Conservation (phyloP, 2,888 invertebrate species). For the Cheilosia soror region DNA sequence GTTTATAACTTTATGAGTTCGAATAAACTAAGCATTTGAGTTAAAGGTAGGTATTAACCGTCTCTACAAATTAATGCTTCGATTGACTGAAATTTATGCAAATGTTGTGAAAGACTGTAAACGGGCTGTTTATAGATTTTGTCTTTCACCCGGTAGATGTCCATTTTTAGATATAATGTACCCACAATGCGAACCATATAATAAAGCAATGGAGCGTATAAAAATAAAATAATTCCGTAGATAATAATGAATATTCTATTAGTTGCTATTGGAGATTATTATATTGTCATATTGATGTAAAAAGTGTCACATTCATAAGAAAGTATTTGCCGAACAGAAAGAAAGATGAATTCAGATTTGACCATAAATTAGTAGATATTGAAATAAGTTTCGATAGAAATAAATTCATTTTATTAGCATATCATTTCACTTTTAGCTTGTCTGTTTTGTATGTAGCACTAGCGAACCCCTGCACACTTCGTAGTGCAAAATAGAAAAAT, state of each 20-base stretch:
- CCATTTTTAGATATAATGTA: not conserved
- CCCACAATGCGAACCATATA: not conserved
- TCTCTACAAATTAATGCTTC: not conserved
- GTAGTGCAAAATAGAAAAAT: too few species aligned
- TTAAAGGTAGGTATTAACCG: not conserved
- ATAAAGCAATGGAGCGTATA: conserved; percentile 2
- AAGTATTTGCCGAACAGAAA: too few species aligned
- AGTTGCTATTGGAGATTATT: not conserved
- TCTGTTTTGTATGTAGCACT: too few species aligned
- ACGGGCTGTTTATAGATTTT: conserved; percentile 9
- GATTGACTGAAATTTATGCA: conserved; percentile 34
- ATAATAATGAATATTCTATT: conserved; percentile 34
- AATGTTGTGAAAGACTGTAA: conserved; percentile 28
- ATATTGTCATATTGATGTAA: too few species aligned
- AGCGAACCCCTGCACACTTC: too few species aligned
- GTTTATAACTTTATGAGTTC: too few species aligned
- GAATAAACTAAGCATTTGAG: not conserved
- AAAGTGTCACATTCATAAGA: too few species aligned
- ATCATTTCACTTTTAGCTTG: too few species aligned
- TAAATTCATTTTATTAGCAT: too few species aligned
- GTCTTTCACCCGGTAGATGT: conserved; percentile 1
- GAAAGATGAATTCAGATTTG: too few species aligned
- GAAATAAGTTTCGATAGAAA: too few species aligned
- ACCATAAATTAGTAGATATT: too few species aligned
- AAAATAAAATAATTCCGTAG: conserved; percentile 13